Conservation (phyloP, 2,888 invertebrate genomes). For the Sympetrum striolatum region DNA sequence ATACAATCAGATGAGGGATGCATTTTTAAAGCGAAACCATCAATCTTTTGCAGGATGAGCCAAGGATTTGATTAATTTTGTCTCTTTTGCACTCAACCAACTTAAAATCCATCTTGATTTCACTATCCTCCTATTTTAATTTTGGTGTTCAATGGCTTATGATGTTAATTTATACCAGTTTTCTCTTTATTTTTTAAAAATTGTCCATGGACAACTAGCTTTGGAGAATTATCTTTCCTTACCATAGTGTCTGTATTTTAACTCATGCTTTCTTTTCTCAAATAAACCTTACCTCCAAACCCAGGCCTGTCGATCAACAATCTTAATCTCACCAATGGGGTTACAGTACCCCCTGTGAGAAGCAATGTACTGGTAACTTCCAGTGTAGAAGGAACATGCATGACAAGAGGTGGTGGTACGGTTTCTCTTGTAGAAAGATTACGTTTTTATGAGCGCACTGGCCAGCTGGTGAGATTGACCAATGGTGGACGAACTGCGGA, state of each 20-base stretch:
- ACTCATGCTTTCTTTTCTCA: neutral
- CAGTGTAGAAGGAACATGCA: slow-evolving; percentile 26
- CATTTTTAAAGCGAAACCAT: no score
- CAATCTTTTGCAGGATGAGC: no score
- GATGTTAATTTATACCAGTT: no score
- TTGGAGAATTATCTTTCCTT: neutral
- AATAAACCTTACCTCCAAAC: slow-evolving; percentile 33
- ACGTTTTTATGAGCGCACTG: slow-evolving; percentile 87
- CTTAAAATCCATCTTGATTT: no score
- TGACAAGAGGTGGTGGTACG: slow-evolving; percentile 39
- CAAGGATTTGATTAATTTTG: no score
- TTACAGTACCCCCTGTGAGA: slow-evolving; percentile 6
- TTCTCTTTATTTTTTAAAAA: neutral
- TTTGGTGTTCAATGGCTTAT: no score
- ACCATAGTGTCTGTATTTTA: neutral
- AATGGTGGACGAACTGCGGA: slow-evolving; percentile 81
- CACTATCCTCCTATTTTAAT: no score
- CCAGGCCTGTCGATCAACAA: slow-evolving; percentile 36
- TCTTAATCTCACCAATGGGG: slow-evolving; percentile 39
- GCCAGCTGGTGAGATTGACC: slow-evolving; percentile 83
- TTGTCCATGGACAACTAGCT: neutral
- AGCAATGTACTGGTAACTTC: slow-evolving; percentile 31
- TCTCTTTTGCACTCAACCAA: no score
- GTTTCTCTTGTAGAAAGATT: slow-evolving; percentile 67
- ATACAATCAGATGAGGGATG: no score